Evolutionary conservation across 2,888 invertebrate species (phyloP), one percentile per base, ranked within the genome.

Genomic region (Myopa tessellatipennis): DNA sequence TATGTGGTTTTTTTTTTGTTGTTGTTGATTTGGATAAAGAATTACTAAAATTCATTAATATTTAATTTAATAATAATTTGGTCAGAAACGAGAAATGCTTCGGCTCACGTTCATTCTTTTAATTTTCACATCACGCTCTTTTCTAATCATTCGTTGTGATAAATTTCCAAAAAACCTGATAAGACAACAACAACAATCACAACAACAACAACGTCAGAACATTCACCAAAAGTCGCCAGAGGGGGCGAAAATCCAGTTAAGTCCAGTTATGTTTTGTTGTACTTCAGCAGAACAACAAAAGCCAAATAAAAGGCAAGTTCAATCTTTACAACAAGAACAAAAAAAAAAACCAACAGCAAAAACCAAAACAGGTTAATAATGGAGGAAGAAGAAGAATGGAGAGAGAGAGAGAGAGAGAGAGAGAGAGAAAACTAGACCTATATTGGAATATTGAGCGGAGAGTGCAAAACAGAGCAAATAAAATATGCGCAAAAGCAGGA

Each of bases 401-500:
- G 55, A 34, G 18, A 55, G 26, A 71, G 36, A 16, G 8, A 71
- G 14, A n/a, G 7, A 36, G 52, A 52, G 52, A 52, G 7, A 50
- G 18, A 58, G 55, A n/a, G 74, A 0, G 26, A 65, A 34, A 65
- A 55, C 8, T 63, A 77, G 14, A 73, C 69, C 16, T 69, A 50
- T 38, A 38, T n/a, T 26, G n/a, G 14, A 63, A 65, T 16, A 40
- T 52, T 72, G 6, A 63, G 63, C 12, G 14, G 26, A 5, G 61
- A 68, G 18, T 34, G 67, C 26, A 26, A 26, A 26, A 26, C 26
- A 26, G 1, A 26, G 26, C 26, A 45, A 45, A 45, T 10, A 10
- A 55, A 52, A 36, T 16, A 36, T 55, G 71, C 71, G 36, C 55
- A 71, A 34, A 71, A 36, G 58, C 38, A 72, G 38, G 36, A 72